Evolutionary conservation across 1,140 invertebrate genomes (phyloP), one percentile per base, ranked within the genome.

Genomic region (Thereuonema tuberculata): DNA sequence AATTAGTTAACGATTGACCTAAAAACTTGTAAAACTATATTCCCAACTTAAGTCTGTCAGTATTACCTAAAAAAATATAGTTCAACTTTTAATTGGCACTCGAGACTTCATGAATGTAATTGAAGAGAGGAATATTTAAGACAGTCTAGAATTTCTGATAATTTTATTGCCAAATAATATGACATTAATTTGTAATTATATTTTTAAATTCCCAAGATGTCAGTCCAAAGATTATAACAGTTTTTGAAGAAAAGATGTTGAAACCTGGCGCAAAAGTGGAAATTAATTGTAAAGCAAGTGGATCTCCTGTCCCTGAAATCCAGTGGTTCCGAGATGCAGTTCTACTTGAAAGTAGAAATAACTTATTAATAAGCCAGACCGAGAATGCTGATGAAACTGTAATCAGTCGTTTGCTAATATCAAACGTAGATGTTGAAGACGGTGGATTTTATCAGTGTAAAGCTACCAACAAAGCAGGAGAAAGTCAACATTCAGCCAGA

Each of bases 401-500:
- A 12, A 9, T 59, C 14, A 59, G 29, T 59, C 3, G 3, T n/a
- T 14, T 52, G 17, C 9, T 25, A n/a, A n/a, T 53, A 12, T 49
- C 17, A 5, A 17, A 50, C 23, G 21, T 49, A 5, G 50, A n/a
- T 9, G 49, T 49, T 49, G 65, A 72, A 3, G 80, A 82, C 65
- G 82, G 82, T 47, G 89, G 89, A 9, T 79, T 81, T 54, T 94
- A 93, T 71, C 85, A 83, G 0, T 95, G 92, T 68, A 82, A 81
- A 15, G 89, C 90, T 0, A 77, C 78, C 27, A 85, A 86, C 46
- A 76, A 82, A 3, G 59, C 49, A 29, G 49, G 59, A 56, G 26
- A 27, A 29, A n/a, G 9, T 12, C 3, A 12, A 2, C 21, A 54
- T 24, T 17, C 12, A 12, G 21, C 59, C 5, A 26, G 59, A 28